Evolutionary conservation across 2,888 invertebrate species (phyloP), one percentile per base, ranked within the genome.

Genomic region (Myathropa florea): DNA sequence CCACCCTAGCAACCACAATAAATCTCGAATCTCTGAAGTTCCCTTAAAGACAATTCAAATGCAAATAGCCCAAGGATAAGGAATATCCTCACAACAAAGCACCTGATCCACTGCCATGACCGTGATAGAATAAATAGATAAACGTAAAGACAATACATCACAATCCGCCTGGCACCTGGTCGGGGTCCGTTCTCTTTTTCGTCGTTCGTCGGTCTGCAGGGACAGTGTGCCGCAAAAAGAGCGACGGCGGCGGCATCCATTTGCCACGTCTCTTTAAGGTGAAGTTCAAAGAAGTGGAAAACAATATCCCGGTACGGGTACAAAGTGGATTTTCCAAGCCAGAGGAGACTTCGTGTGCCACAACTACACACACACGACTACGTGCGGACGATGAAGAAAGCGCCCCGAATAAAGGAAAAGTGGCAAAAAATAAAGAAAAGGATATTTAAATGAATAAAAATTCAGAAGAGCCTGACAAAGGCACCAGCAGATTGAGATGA

Each of bases 221-320:
- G 23, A n/a, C 33, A 30, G 30, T 30, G 30, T 30, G 30, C 30
- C 30, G 30, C 30, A 12, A 12, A 33, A 12, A 0, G 46, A 7
- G 18, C 7, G 7, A 7, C 46, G 57, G 12, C 57, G 24, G 23
- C 24, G 24, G 10, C 57, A 76, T 70, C 78, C 75, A 82, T 83
- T 83, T 75, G 39, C 28, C 57, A 63, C 24, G 9, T 70, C 64
- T 75, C 53, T 86, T 75, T 75, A 86, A 86, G 86, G 83, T 86
- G 78, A 83, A 83, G 86, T 86, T 86, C 83, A 86, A 75, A 86
- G 83, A 86, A 86, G 83, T 86, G 86, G 78, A 86, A 86, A 86
- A 83, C 86, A 86, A 83, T 86, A 86, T 83, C 70, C 68, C 57
- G 14, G 57, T 23, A 57, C 24, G 24, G 33, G 64, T 64, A 86